Evolutionary conservation across 2,888 invertebrate genomes (phyloP).

Genomic region (Stenodera caucasica): DNA sequence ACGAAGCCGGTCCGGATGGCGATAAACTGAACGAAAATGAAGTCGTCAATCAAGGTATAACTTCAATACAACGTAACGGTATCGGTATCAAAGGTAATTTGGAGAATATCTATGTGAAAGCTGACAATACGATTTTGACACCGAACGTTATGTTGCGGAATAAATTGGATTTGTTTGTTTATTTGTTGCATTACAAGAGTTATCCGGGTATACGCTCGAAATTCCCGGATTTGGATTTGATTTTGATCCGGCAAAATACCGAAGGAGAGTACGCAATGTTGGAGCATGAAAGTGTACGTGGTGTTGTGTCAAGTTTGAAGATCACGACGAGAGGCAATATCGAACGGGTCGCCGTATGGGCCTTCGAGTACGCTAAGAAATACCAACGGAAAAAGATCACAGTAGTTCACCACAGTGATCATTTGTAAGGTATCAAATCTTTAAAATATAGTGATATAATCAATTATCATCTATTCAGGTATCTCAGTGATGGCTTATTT

Average conservation of each 20-base stretch:
- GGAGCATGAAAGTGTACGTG: slow-evolving; percentile 63
- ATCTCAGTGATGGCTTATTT: slow-evolving; percentile 42
- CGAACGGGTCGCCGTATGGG: slow-evolving; percentile 60
- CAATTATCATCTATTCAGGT: slow-evolving; percentile 1
- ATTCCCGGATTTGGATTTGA: slow-evolving; percentile 58
- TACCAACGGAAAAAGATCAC: slow-evolving; percentile 62
- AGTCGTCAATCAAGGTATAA: slow-evolving; percentile 33
- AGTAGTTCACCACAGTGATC: slow-evolving; percentile 65
- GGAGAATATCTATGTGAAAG: slow-evolving; percentile 50
- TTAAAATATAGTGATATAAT: neutral
- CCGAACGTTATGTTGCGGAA: slow-evolving; percentile 60
- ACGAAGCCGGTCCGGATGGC: slow-evolving; percentile 10
- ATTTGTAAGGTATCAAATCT: slow-evolving; percentile 52
- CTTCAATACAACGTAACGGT: slow-evolving; percentile 42
- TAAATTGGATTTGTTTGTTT: slow-evolving; percentile 60
- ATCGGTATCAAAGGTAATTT: slow-evolving; percentile 55
- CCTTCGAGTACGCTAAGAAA: slow-evolving; percentile 61
- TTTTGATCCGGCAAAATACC: slow-evolving; percentile 64
- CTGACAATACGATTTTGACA: slow-evolving; percentile 11
- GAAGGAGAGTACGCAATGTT: slow-evolving; percentile 65
- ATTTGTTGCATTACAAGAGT: slow-evolving; percentile 59
- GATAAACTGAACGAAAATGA: slow-evolving; percentile 22
- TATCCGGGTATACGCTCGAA: slow-evolving; percentile 55
- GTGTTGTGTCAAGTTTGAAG: slow-evolving; percentile 64
- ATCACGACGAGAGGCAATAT: slow-evolving; percentile 57